A percentile compares a stretch with the other conserved stretches of the same genome.
Conservation (phyloP, 2,113 vertebrate genomes). For the Promerops cafer region DNA sequence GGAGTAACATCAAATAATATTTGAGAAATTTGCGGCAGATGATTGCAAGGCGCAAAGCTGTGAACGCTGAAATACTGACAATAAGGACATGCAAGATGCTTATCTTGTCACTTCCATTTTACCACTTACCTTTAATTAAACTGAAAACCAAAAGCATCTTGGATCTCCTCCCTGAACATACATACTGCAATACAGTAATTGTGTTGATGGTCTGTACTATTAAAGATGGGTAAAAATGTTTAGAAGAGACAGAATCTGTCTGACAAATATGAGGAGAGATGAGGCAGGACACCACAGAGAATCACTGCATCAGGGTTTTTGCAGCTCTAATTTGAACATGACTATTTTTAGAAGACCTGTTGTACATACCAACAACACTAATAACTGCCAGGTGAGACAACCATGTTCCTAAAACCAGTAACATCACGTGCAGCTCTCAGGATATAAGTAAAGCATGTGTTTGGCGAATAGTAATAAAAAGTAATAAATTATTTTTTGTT, state of each 20-base stretch:
- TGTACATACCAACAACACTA: not conserved
- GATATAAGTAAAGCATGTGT: not conserved
- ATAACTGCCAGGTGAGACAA: not conserved
- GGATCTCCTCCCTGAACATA: not conserved
- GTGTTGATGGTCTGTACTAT: not conserved
- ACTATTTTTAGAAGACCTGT: constrained; percentile 22
- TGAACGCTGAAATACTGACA: not conserved
- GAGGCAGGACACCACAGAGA: not conserved
- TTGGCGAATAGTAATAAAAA: not conserved
- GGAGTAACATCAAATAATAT: not conserved
- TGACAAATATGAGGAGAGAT: not conserved
- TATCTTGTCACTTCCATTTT: not conserved
- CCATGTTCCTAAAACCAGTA: not conserved
- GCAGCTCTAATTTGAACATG: not conserved
- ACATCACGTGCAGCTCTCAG: not conserved
- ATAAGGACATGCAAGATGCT: not conserved
- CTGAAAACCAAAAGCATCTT: not conserved
- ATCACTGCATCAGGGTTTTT: not conserved
- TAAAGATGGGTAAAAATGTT: not conserved
- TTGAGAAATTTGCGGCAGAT: not conserved
- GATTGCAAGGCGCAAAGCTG: not conserved
- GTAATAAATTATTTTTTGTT: not conserved
- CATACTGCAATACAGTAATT: not conserved
- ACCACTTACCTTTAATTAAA: not conserved
- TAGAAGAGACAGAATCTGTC: not conserved